Percentiles rank a stretch among this genome's conserved stretches.
Conservation (phyloP, 2,888 invertebrate species). For the Dinocampus coccinellae region DNA sequence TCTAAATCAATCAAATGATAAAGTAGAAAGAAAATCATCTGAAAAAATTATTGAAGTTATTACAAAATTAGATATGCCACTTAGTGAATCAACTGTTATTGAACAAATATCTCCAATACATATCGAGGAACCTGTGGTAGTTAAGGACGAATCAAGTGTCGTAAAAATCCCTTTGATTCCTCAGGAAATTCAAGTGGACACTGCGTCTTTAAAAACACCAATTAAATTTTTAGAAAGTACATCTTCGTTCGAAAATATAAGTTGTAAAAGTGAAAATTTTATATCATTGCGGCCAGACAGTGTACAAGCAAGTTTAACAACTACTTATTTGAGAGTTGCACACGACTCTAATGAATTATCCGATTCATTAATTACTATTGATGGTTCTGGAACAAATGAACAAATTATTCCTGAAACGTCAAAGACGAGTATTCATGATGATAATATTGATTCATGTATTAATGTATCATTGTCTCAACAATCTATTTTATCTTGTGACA, state of each 20-base stretch:
- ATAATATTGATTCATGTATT: neutral
- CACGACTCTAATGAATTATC: slow-evolving; percentile 37
- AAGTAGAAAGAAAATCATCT: slow-evolving; percentile 49
- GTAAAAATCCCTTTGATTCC: neutral
- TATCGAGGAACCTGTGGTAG: slow-evolving; percentile 25
- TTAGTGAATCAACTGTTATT: neutral
- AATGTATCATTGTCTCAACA: neutral
- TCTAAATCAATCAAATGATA: slow-evolving; percentile 32
- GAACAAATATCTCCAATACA: slow-evolving; percentile 27
- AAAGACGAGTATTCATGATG: neutral
- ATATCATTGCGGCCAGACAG: slow-evolving; percentile 60
- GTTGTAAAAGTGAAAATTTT: slow-evolving; percentile 55
- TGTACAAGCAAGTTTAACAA: slow-evolving; percentile 61
- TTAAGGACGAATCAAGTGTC: neutral
- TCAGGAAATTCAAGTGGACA: neutral
- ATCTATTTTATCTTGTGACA: slow-evolving; percentile 41
- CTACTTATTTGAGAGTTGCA: slow-evolving; percentile 57
- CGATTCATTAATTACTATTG: neutral
- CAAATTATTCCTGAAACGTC: neutral
- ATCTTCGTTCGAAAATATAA: slow-evolving; percentile 48
- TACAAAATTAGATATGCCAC: slow-evolving; percentile 41
- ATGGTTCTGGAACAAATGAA: slow-evolving; percentile 25
- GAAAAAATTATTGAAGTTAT: slow-evolving; percentile 47
- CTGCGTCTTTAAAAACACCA: slow-evolving; percentile 48
- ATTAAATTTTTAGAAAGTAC: slow-evolving; percentile 46